Base-by-base conservation (phyloP, 2,888 invertebrate genomes). In the Rosalia funebris region DNA sequence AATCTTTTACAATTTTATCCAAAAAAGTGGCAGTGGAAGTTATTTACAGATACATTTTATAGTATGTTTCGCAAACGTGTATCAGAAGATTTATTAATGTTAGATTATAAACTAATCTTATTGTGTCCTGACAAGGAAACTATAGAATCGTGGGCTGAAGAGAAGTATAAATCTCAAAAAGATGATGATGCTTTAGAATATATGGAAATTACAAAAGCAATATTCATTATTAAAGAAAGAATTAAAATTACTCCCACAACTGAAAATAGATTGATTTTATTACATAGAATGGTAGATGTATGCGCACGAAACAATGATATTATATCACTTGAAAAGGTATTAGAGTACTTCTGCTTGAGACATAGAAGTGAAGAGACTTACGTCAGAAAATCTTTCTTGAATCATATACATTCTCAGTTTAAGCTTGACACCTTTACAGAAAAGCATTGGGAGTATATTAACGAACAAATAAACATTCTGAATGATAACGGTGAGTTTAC, bases 221-320 rank as follows among this genome's bases (percentile, higher is more conserved):
- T 73, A 46, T 15, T 60, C 9, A 9, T 69, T 4, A 42, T 73
- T 12, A 73, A 71, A 61, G 68, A 71, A 34, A 69, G 60, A 59
- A 68, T 73, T 14, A 70, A 71, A 56, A 57, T 73, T 2, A 68
- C 71, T 1, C 63, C 69, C 7, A 59, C 65, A 15, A 65, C 57
- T 42, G 37, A 14, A 5, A 36, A 56, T 2, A 65, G 73, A 36
- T n/a, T 14, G 10, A 15, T 7, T n/a, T 54, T 64, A 4, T 45
- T 73, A 9, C 53, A 52, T 4, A 42, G 59, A 19, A 34, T 73
- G 47, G 45, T 71, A 14, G 39, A 62, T 11, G 45, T 57, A n/a
- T 73, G 70, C 41, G 34, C 48, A 31, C 17, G 36, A 39, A 67
- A 66, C 47, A 62, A 70, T 5, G 70, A 71, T 59, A 61, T 66